Evolutionary conservation across 2,113 vertebrate species (phyloP), one percentile per base, ranked within the genome.

Genomic region (Thryonomys swinderianus): DNA sequence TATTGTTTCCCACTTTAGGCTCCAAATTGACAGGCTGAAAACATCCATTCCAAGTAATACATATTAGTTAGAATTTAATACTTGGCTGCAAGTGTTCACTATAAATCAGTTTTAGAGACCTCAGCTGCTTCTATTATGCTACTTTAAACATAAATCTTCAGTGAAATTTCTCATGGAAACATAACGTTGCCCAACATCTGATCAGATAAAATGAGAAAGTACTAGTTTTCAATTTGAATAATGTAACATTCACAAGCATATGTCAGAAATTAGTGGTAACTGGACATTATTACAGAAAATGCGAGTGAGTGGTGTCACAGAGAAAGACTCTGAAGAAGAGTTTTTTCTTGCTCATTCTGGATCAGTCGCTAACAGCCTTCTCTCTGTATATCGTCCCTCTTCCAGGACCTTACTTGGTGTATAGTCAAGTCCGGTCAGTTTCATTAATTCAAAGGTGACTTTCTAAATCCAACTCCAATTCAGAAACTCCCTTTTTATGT

Each of bases 381-480:
- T 69, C 85, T 95, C 69, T 93, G 6, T 51, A 5, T 51, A 86
- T 91, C 40, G 40, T 88, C 37, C 62, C 85, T 95, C 69, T 93
- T 90, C 25, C 1, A 30, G 88, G 78, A 95, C 18, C 57, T 83
- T 88, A 73, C 51, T n/a, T 95, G 42, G 40, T 95, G 57, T 45
- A 84, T 59, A 92, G 59, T 85, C 88, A 97, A 95, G 82, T 95
- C 95, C 1, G 1, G 90, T 92, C 88, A 95, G 62, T 95, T 97
- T 92, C 85, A 96, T 97, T 95, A 96, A 97, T 97, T 95, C 64
- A 91, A 95, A 97, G 95, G 95, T 96, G 92, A 96, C 92, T 96
- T 97, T 97, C 88, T 93, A 96, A 96, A 96, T 96, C 67, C 69
- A 93, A 93, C 30, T 95, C 85, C 25, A 96, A 97, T 91, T 95